A percentile compares a stretch with the other conserved stretches of the same genome.
Evolutionary conservation across 1,140 invertebrate genomes (phyloP).

Genomic region (Zaprionus capensis): DNA sequence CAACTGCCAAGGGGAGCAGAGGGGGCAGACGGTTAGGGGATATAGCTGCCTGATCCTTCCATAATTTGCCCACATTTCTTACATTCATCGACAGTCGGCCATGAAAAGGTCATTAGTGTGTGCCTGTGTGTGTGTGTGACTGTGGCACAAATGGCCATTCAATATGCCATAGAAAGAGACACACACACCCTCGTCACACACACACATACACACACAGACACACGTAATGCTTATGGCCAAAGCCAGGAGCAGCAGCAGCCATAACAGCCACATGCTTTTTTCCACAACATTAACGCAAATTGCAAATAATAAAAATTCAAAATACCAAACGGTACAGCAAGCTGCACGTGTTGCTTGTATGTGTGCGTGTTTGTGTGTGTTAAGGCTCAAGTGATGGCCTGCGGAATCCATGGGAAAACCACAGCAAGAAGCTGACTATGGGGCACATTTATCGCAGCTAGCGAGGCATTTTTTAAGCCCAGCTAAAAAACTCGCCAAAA

Average conservation of each 20-base stretch:
- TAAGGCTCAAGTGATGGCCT: constrained; percentile 37
- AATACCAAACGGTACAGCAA: constrained; percentile 77
- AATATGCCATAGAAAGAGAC: constrained; percentile 66
- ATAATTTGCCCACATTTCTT: constrained; percentile 82
- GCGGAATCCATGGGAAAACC: constrained; percentile 54
- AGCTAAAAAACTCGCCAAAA: constrained; percentile 48
- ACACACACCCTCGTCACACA: constrained; percentile 8
- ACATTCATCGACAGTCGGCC: constrained; percentile 76
- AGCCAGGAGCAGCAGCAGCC: constrained; percentile 78
- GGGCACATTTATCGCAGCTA: constrained; percentile 77
- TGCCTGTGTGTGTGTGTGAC: constrained; percentile 41
- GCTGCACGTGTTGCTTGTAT: constrained; percentile 70
- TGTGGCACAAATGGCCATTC: constrained; percentile 79
- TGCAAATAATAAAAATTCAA: constrained; percentile 83
- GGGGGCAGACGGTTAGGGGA: constrained; percentile 12
- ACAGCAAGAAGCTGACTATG: constrained; percentile 65
- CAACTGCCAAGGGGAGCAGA: constrained; percentile 27
- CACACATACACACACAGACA: constrained; percentile 29
- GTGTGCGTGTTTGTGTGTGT: constrained; percentile 15
- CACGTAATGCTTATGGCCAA: constrained; percentile 56
- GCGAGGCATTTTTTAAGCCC: constrained; percentile 74
- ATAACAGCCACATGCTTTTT: constrained; percentile 83
- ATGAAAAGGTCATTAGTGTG: constrained; percentile 81
- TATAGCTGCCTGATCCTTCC: constrained; percentile 53
- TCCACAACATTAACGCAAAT: constrained; percentile 83